Percentiles rank a stretch among this genome's conserved stretches.
These are phyloP conservation scores for Brenthis ino DNA, from an alignment of 2,888 invertebrate species.

Conservation along the genomic window DNA sequence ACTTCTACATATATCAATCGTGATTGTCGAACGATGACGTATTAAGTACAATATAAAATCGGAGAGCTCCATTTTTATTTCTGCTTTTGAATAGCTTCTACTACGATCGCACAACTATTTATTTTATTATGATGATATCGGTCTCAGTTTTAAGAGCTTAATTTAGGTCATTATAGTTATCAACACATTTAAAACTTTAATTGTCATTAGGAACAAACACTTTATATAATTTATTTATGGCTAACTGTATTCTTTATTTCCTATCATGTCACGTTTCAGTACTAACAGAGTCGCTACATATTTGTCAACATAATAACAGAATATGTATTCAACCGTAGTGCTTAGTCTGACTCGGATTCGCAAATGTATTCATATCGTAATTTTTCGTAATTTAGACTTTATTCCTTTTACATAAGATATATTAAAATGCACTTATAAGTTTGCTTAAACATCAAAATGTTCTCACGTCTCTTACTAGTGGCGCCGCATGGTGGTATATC, in stretches of 20 bases:
- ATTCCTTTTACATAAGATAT: constrained; percentile 44
- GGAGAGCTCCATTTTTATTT: too few relatives aligned
- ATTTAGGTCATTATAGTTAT: too few relatives aligned
- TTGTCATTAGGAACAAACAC: constrained; percentile 13
- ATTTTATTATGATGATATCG: too few relatives aligned
- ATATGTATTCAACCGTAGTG: constrained; percentile 71
- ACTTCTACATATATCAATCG: too few relatives aligned
- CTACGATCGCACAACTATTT: too few relatives aligned
- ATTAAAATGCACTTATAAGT: constrained; percentile 38
- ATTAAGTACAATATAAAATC: too few relatives aligned
- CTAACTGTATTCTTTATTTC: constrained; percentile 48
- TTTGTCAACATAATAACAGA: constrained; percentile 74
- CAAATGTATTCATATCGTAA: constrained; percentile 32
- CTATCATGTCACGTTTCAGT: constrained; percentile 46
- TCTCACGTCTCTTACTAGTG: constrained; percentile 59
- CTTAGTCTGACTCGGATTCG: constrained; percentile 51
- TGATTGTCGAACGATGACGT: too few relatives aligned
- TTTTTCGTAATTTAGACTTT: constrained; percentile 47
- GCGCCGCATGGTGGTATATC: constrained; percentile 54
- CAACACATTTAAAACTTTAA: not conserved
- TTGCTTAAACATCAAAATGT: constrained; percentile 52
- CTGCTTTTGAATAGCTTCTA: too few relatives aligned
- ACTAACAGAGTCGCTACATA: constrained; percentile 63
- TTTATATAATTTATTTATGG: constrained; percentile 39
- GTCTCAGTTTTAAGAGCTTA: too few relatives aligned